Conservation (phyloP, 2,113 vertebrate species). For the Acinonyx jubatus region DNA sequence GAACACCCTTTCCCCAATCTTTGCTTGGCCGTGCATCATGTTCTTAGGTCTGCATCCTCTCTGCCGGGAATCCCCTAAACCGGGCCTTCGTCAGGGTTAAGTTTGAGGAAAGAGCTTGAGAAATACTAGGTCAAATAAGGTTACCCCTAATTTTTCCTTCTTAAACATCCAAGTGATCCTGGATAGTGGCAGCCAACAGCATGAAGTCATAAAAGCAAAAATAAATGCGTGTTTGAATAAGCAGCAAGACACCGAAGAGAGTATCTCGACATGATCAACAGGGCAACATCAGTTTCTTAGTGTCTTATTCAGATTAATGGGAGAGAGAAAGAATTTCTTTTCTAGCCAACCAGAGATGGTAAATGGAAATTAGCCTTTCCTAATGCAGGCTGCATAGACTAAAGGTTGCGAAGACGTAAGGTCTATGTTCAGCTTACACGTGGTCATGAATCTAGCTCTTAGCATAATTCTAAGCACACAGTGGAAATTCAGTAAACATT, state of each 20-base stretch:
- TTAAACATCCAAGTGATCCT: neutral
- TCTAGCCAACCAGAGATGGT: neutral
- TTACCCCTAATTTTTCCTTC: neutral
- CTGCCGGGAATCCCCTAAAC: neutral
- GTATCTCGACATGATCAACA: neutral
- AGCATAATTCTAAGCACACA: neutral
- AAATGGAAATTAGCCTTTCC: neutral
- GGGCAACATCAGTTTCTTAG: neutral
- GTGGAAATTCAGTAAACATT: neutral
- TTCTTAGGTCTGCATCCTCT: neutral
- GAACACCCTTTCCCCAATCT: neutral
- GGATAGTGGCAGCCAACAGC: neutral
- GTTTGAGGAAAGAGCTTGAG: neutral
- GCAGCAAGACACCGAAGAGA: neutral
- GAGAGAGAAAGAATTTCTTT: neutral
- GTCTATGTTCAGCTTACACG: neutral
- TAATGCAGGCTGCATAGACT: neutral
- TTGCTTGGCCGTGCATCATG: neutral
- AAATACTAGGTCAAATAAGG: constrained; percentile 8
- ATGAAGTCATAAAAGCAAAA: neutral
- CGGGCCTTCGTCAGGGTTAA: neutral
- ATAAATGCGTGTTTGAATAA: neutral
- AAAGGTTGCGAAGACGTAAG: neutral
- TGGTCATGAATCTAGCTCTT: neutral
- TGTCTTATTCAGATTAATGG: neutral